Evolutionary conservation across 1,140 invertebrate species (phyloP).

Genomic region (Catajapyx aquilonaris): DNA sequence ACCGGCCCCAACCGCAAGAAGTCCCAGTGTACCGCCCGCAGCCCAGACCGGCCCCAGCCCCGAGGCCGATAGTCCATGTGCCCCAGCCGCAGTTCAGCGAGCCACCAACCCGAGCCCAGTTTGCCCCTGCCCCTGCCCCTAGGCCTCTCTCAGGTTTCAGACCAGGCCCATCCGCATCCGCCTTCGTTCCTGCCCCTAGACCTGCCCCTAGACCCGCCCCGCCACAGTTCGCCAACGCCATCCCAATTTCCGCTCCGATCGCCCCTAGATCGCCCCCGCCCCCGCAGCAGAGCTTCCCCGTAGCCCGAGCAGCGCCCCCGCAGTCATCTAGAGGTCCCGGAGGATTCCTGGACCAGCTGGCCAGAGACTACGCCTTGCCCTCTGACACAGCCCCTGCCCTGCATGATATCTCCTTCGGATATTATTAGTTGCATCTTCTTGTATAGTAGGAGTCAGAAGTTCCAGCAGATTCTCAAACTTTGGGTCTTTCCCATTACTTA

Average conservation of each 20-base stretch:
- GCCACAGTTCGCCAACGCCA: neutral
- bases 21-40: neutral
- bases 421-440: too few species aligned
- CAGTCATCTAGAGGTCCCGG: conserved; percentile 15
- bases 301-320: neutral
- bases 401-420: conserved; percentile 56
- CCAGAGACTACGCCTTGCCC: conserved; percentile 53
- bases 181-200: neutral
- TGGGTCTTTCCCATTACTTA: too few species aligned
- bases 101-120: neutral
- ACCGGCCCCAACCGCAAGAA: neutral
- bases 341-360: conserved; percentile 55
- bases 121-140: conserved; percentile 2
- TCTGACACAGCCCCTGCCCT: conserved; percentile 34
- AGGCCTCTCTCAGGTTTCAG: conserved; percentile 1
- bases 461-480: too few species aligned
- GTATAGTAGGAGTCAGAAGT: too few species aligned
- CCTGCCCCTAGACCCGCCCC: neutral
- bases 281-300: neutral
- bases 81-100: neutral
- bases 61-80: neutral
- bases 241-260: neutral
- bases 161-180: neutral
- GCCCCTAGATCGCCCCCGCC: neutral
- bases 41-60: neutral